These are phyloP conservation scores for Meloe dianella DNA, from an alignment of 2,888 invertebrate species.

Conservation along the genomic window DNA sequence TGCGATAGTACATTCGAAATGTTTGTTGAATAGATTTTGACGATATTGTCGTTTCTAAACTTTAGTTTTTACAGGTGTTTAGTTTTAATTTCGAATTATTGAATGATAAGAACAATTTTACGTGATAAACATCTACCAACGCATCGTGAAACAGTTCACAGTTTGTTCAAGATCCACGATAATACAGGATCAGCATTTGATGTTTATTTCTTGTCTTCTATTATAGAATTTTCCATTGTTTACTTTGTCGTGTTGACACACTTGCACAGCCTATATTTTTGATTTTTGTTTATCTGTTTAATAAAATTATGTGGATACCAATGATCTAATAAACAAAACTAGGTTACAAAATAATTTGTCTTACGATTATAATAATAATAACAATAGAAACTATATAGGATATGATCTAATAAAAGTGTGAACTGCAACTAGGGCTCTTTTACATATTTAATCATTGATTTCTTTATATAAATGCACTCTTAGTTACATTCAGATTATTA, in stretches of 20 bases:
- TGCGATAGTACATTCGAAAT: too few species aligned
- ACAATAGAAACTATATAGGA: conserved; percentile 20
- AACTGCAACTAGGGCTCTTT: conserved; percentile 39
- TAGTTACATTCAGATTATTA: not conserved
- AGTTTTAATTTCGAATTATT: too few species aligned
- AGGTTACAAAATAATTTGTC: conserved; percentile 34
- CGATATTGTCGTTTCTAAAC: too few species aligned
- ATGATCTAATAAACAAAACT: conserved; percentile 25
- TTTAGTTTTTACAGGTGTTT: too few species aligned
- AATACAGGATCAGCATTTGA: too few species aligned
- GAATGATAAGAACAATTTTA: too few species aligned
- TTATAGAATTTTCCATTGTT: conserved; percentile 3
- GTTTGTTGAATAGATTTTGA: too few species aligned
- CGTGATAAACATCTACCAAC: too few species aligned
- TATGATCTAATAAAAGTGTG: conserved; percentile 36
- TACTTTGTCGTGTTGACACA: not conserved
- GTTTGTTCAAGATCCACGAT: too few species aligned
- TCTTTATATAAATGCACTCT: conserved; percentile 22
- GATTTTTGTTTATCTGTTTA: not conserved
- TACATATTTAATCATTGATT: conserved; percentile 35
- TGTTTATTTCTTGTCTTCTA: too few species aligned
- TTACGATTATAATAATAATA: conserved; percentile 28
- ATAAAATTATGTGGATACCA: not conserved
- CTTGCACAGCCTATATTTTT: not conserved
- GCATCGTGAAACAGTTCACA: too few species aligned